phyloP scores from a whole-genome alignment of 2,113 vertebrate genomes.

The Crypturellus undulatus region DNA sequence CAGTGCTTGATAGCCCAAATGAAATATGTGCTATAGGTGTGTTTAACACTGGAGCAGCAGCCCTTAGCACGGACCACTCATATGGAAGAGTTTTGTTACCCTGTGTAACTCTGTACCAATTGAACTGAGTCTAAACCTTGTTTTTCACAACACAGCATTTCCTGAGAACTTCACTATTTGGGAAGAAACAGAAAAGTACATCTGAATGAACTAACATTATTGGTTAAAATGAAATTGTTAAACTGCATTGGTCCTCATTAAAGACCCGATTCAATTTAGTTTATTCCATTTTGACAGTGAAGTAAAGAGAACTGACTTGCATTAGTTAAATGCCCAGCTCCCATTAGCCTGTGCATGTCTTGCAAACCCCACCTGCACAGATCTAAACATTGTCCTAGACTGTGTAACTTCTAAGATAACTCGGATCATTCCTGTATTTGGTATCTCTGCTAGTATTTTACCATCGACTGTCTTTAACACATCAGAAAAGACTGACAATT shows the following conservation, averaged over 20 bases:
- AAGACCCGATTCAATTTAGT: neutral
- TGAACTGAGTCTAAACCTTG: neutral
- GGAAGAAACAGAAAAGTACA: neutral
- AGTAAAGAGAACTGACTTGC: neutral
- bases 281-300: neutral
- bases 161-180: neutral
- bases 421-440: neutral
- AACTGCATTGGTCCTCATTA: neutral
- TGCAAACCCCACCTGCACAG: neutral
- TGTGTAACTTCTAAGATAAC: neutral
- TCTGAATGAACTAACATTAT: neutral
- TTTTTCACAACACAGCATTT: neutral
- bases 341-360: neutral
- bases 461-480: neutral
- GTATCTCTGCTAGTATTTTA: neutral
- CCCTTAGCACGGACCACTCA: neutral
- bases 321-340: neutral
- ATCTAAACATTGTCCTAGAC: neutral
- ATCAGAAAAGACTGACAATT: neutral
- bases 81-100: neutral
- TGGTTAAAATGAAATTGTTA: constrained; percentile 22
- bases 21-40: rapidly evolving
- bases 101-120: neutral
- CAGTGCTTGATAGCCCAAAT: neutral
- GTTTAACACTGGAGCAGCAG: neutral